Percentiles rank a stretch among this genome's conserved stretches.
Conservation (phyloP, 2,797 vertebrate genomes). For the Rallus crepitans region DNA sequence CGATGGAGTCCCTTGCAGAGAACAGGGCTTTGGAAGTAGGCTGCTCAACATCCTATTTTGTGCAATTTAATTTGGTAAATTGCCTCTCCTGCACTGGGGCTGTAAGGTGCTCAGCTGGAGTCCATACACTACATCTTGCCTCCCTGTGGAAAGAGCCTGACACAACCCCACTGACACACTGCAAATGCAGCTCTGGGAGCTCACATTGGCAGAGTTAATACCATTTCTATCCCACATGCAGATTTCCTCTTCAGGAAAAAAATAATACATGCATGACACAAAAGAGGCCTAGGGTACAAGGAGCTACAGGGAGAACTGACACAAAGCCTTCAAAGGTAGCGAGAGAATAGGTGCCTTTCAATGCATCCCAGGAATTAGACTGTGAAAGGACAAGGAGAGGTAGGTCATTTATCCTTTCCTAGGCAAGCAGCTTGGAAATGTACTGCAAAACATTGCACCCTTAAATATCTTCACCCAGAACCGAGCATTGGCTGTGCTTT, state of each 20-base stretch:
- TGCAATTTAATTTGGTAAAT: conserved; percentile 68
- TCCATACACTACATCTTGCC: neutral
- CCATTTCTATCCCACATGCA: conserved; percentile 22
- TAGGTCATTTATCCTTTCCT: conserved; percentile 46
- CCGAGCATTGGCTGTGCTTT: rapidly evolving
- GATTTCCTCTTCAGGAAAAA: neutral
- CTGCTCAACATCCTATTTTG: conserved; percentile 32
- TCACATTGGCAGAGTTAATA: neutral
- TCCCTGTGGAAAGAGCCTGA: neutral
- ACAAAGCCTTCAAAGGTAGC: conserved; percentile 37
- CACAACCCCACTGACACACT: neutral
- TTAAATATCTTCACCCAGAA: conserved; percentile 51
- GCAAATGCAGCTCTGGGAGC: neutral
- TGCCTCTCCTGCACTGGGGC: conserved; percentile 6
- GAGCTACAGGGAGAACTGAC: neutral
- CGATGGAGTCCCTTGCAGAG: conserved; percentile 31
- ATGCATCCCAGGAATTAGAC: neutral
- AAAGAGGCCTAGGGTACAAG: conserved; percentile 6
- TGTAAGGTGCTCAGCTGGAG: conserved; percentile 12
- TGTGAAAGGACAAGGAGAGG: conserved; percentile 17
- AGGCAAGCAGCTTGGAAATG: neutral
- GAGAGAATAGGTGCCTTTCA: neutral
- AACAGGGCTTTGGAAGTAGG: conserved; percentile 31
- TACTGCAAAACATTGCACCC: neutral
- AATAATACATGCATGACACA: neutral